Conservation (phyloP, 2,888 invertebrate genomes). For the Aleiodes testaceus region DNA sequence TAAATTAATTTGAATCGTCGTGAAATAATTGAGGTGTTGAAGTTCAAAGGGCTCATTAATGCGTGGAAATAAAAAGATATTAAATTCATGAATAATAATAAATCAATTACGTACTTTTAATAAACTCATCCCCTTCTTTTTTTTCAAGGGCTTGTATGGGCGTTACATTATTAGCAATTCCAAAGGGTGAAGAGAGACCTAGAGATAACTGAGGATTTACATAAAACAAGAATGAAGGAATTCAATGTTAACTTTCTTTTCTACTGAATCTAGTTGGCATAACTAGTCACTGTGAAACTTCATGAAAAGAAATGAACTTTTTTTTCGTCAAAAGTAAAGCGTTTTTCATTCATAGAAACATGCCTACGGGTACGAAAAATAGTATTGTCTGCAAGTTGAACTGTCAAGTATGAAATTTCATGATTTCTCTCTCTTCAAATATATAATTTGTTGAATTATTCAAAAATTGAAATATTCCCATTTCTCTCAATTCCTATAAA, state of each 20-base stretch:
- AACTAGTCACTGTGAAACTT: conserved; percentile 9
- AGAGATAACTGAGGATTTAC: neutral
- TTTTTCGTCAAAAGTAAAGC: neutral
- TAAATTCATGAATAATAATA: conserved; percentile 34
- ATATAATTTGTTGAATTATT: no score
- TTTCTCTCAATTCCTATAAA: no score
- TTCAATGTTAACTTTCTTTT: conserved; percentile 19
- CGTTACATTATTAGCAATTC: conserved; percentile 16
- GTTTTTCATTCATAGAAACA: conserved; percentile 12
- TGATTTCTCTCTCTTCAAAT: no score
- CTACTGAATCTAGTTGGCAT: conserved; percentile 9
- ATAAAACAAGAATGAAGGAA: conserved; percentile 5
- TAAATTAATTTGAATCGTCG: conserved; percentile 13
- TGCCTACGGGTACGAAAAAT: neutral
- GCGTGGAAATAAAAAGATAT: neutral
- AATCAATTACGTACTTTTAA: conserved; percentile 33
- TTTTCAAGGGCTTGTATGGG: neutral
- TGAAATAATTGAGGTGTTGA: conserved; percentile 14
- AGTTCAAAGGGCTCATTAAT: neutral
- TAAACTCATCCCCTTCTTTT: neutral
- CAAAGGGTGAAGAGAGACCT: no score
- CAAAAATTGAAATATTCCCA: no score
- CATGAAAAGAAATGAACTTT: neutral
- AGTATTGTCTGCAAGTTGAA: neutral
- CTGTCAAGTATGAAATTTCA: neutral